Conservation (phyloP, 2,113 vertebrate species). For the Leptobrachium leishanense region DNA sequence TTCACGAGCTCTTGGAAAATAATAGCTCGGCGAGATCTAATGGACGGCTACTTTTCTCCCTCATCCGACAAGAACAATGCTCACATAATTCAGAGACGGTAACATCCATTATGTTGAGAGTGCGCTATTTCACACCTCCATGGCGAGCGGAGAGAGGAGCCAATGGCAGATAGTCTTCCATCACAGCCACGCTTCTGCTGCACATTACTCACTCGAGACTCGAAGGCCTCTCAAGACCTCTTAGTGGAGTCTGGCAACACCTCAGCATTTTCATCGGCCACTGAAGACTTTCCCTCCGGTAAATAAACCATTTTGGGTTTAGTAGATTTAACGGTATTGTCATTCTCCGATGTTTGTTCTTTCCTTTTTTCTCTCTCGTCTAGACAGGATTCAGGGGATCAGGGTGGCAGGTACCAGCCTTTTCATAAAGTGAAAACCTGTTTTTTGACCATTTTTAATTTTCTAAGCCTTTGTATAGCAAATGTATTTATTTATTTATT, state of each 20-base stretch:
- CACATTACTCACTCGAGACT: constrained; percentile 37
- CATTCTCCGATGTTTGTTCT: not conserved
- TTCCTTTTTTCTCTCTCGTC: not conserved
- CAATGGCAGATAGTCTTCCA: constrained; percentile 12
- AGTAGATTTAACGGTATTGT: constrained; percentile 13
- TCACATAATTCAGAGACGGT: constrained; percentile 21
- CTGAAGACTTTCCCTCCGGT: not conserved
- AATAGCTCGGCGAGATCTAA: constrained; percentile 6
- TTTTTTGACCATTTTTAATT: no score
- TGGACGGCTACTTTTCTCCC: not conserved
- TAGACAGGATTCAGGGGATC: no score
- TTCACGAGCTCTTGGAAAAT: not conserved
- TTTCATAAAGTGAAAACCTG: no score
- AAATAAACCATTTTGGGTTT: not conserved
- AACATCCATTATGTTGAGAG: constrained; percentile 16
- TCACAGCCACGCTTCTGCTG: not conserved
- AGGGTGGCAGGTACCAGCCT: no score
- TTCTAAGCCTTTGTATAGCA: no score
- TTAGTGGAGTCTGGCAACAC: constrained; percentile 13
- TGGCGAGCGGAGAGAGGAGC: not conserved
- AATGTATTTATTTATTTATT: no score
- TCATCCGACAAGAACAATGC: not conserved
- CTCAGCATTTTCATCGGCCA: constrained; percentile 3
- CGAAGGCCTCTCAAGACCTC: constrained; percentile 17
- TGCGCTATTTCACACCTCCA: constrained; percentile 4